These are phyloP conservation scores for Pachycephus smyrnensis DNA, from an alignment of 2,888 invertebrate species.

Conservation along the genomic window DNA sequence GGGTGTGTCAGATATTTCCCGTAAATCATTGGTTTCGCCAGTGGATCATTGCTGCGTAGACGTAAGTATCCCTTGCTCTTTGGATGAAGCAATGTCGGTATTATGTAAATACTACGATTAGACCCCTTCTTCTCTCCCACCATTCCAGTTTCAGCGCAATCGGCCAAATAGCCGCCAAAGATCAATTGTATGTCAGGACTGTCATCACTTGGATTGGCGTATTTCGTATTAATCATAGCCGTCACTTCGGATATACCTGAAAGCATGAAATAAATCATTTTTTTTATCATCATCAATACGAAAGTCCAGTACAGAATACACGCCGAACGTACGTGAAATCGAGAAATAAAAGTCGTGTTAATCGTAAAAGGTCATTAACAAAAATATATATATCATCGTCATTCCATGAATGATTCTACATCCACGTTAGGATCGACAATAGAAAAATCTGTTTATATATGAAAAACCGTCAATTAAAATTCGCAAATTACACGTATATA, in stretches of 20 bases:
- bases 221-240: conserved; percentile 84
- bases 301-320: background rate
- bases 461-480: background rate
- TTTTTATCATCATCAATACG: background rate
- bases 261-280: conserved; percentile 13
- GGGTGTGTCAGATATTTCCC: conserved; percentile 84
- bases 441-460: background rate
- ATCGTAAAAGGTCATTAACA: background rate
- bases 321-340: background rate
- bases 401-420: background rate
- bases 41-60: conserved; percentile 82
- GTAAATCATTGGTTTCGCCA: conserved; percentile 85
- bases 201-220: conserved; percentile 78
- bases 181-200: conserved; percentile 89
- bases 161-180: conserved; percentile 88
- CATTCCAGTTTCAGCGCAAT: conserved; percentile 88
- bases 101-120: conserved; percentile 78
- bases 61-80: conserved; percentile 85
- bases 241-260: conserved; percentile 86
- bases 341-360: background rate
- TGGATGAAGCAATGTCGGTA: conserved; percentile 87
- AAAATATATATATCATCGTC: background rate
- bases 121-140: conserved; percentile 81
- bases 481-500: background rate
- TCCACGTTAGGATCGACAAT: background rate